Evolutionary conservation across 1,140 invertebrate species (phyloP), one percentile per base, ranked within the genome.

Genomic region (Argopecten irradians): DNA sequence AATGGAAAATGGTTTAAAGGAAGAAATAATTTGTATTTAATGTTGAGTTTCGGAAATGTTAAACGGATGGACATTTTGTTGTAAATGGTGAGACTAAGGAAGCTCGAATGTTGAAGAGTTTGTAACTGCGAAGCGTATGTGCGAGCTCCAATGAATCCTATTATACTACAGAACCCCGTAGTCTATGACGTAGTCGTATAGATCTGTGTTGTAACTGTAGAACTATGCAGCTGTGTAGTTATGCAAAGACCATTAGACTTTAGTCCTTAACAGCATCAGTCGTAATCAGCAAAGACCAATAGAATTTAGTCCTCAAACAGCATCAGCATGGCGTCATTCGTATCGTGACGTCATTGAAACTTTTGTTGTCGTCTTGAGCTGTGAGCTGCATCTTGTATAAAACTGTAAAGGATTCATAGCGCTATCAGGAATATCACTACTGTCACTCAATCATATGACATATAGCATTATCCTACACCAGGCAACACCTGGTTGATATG

Each of bases 221-320:
- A 28, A 71, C 55, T 71, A 71, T 71, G 55, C 55, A 71, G 55
- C n/a, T 71, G 55, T 71, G 55, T 71, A 71, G 55, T 71, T 71
- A 71, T 71, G 55, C 55, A 71, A 71, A 71, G 55, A 28, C 55
- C 55, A 71, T 5, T 71, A 71, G 55, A 71, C 55, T 71, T 71
- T 71, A 71, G 55, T n/a, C 55, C n/a, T 71, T n/a, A 71, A 71
- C n/a, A 71, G 55, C 55, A n/a, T 71, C 55, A 71, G n/a, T 71
- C n/a, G 55, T 28, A 28, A 28, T 28, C 55, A 71, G 28, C 5
- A 71, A 28, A 71, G 55, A 28, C 55, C 55, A 71, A 28, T 71
- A 71, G 55, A 71, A 22, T 71, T 71, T 71, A 71, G 55, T n/a
- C 55, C n/a, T 71, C 55, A 71, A 11, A n/a, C 55, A 71, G n/a